phyloP scores from a whole-genome alignment of 2,888 invertebrate genomes.

The Acleris holmiana region DNA sequence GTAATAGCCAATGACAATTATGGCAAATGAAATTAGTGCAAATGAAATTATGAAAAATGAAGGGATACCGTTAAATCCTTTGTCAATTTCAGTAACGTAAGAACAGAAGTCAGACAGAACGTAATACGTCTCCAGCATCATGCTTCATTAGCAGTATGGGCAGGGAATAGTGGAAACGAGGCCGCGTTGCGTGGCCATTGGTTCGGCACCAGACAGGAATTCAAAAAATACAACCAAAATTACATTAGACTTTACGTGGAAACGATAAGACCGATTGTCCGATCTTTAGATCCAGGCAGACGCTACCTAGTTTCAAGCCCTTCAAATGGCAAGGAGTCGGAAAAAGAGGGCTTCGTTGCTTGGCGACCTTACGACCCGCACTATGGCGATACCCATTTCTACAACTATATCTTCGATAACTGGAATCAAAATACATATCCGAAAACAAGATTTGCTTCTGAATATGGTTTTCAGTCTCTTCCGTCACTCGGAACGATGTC shows the following conservation, averaged over 20 bases:
- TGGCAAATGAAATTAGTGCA: no score
- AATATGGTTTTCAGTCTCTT: constrained; percentile 97
- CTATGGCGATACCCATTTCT: constrained; percentile 97
- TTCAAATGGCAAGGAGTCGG: constrained; percentile 91
- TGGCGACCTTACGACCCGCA: constrained; percentile 89
- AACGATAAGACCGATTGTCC: constrained; percentile 87
- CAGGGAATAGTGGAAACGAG: constrained; percentile 99
- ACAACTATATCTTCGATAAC: constrained; percentile 91
- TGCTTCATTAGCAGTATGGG: constrained; percentile 94
- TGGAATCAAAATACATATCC: constrained; percentile 93
- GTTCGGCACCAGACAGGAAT: constrained; percentile 85
- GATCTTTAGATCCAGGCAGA: constrained; percentile 85
- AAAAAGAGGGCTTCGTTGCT: constrained; percentile 90
- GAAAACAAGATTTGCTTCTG: constrained; percentile 94
- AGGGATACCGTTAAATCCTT: no score
- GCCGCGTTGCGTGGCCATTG: constrained; percentile 93
- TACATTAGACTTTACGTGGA: constrained; percentile 93
- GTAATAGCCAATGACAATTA: no score
- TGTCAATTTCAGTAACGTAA: constrained; percentile 84
- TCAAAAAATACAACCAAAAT: constrained; percentile 87
- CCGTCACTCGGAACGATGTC: constrained; percentile 89
- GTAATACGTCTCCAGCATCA: constrained; percentile 93
- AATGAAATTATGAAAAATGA: no score
- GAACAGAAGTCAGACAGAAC: constrained; percentile 91
- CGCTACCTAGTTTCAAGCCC: constrained; percentile 95